Percentiles rank a stretch among this genome's conserved stretches.
phyloP scores from a whole-genome alignment of 2,113 vertebrate species.

The Sinocyclocheilus anshuiensis region DNA sequence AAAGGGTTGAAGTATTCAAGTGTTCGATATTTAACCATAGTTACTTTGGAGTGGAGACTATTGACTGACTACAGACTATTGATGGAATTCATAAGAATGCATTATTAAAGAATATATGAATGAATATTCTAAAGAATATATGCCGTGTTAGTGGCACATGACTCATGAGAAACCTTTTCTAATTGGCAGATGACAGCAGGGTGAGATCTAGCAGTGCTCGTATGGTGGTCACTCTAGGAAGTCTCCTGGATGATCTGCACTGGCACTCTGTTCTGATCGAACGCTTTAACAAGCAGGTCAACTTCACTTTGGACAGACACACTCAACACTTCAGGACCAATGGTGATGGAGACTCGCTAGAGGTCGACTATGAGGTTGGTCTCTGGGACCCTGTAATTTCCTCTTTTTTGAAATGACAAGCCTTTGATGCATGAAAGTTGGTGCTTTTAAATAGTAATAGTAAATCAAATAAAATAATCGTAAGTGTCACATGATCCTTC shows the following conservation, averaged over 20 bases:
- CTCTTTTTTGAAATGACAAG: background rate
- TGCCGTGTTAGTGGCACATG: background rate
- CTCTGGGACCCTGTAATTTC: background rate
- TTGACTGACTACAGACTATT: background rate
- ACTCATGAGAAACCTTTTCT: background rate
- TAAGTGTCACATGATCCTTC: background rate
- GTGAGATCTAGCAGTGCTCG: constrained; percentile 79
- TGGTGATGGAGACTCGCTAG: constrained; percentile 88
- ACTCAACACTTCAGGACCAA: constrained; percentile 88
- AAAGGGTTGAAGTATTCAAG: background rate
- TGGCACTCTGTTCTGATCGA: constrained; percentile 96
- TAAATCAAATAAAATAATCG: background rate
- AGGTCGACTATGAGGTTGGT: constrained; percentile 97
- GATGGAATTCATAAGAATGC: background rate
- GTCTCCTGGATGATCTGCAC: constrained; percentile 93
- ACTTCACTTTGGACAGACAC: constrained; percentile 91
- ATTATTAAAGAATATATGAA: background rate
- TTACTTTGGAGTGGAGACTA: background rate
- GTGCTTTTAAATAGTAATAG: background rate
- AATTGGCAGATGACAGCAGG: constrained; percentile 83
- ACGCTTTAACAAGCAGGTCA: constrained; percentile 93
- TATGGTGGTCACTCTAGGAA: constrained; percentile 83
- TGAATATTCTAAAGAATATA: background rate
- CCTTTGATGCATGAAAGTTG: background rate
- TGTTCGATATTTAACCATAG: constrained; percentile 5